phyloP scores from a whole-genome alignment of 2,888 invertebrate genomes.

The Poecilobothrus nobilitatus region DNA sequence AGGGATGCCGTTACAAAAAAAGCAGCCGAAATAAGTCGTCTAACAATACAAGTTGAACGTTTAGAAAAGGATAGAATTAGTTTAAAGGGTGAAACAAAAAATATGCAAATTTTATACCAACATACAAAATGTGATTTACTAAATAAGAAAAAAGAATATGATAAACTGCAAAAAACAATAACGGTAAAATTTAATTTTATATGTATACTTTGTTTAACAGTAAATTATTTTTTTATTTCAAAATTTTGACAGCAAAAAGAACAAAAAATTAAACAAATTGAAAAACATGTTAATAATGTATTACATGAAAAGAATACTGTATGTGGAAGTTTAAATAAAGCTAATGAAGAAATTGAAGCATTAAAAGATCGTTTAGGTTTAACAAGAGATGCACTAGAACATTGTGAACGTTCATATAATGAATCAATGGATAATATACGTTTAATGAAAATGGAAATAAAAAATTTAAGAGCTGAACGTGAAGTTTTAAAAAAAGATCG shows the following conservation, averaged over 20 bases:
- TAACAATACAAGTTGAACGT: constrained; percentile 57
- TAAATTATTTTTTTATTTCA: not conserved
- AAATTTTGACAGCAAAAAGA: constrained; percentile 52
- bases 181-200: constrained; percentile 39
- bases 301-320: constrained; percentile 73
- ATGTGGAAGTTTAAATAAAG: constrained; percentile 69
- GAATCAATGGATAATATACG: constrained; percentile 76
- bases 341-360: constrained; percentile 72
- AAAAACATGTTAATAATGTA: constrained; percentile 64
- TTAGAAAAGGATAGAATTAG: constrained; percentile 63
- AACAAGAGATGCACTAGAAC: constrained; percentile 66
- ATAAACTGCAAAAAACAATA: constrained; percentile 58
- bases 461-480: constrained; percentile 65
- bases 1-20: constrained; percentile 72
- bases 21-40: constrained; percentile 62
- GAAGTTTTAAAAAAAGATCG: constrained; percentile 62
- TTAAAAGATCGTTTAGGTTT: constrained; percentile 73
- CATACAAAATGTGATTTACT: constrained; percentile 40
- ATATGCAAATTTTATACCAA: constrained; percentile 36
- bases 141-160: constrained; percentile 40
- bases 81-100: constrained; percentile 47
- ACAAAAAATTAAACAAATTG: constrained; percentile 55
- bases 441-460: constrained; percentile 75
- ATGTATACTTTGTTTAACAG: not conserved
- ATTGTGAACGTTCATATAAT: constrained; percentile 62